Evolutionary conservation across 2,888 invertebrate species (phyloP).

Genomic region (Drosophila barbarae): DNA sequence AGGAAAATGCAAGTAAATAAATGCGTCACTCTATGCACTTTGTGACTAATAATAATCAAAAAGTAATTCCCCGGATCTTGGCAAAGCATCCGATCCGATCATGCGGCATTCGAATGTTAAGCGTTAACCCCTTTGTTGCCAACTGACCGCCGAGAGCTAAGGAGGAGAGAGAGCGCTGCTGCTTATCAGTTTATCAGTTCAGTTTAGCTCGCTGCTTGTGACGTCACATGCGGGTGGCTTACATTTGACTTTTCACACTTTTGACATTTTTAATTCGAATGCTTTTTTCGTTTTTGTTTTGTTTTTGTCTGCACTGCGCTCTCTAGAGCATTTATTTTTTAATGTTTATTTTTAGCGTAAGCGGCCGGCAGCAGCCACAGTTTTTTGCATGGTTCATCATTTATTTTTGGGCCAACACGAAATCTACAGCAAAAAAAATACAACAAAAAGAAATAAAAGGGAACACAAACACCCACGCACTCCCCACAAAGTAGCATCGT

Average conservation of each 20-base stretch:
- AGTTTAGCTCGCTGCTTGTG: slow-evolving; percentile 25
- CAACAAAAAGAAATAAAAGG: slow-evolving; percentile 5
- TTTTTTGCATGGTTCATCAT: slow-evolving; percentile 63
- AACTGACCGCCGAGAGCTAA: slow-evolving; percentile 6
- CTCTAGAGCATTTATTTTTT: slow-evolving; percentile 13
- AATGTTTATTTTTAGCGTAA: slow-evolving; percentile 55
- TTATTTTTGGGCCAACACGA: slow-evolving; percentile 64
- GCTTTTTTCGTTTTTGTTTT: too few relatives aligned
- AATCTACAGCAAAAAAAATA: slow-evolving; percentile 35
- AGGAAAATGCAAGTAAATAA: slow-evolving; percentile 10
- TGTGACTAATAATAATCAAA: slow-evolving; percentile 34
- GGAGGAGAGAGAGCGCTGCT: too few relatives aligned
- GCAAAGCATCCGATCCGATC: slow-evolving; percentile 10
- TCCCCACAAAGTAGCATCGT: neutral
- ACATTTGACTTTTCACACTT: slow-evolving; percentile 24
- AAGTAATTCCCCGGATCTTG: slow-evolving; percentile 23
- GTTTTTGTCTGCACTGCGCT: neutral
- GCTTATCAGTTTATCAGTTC: slow-evolving; percentile 19
- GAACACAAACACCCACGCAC: slow-evolving; percentile 48
- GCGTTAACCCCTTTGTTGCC: slow-evolving; percentile 35
- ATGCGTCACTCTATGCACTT: slow-evolving; percentile 30
- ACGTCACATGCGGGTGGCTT: slow-evolving; percentile 47
- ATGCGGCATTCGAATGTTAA: slow-evolving; percentile 23
- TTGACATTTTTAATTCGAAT: slow-evolving; percentile 3
- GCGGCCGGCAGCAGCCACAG: slow-evolving; percentile 50